Evolutionary conservation across 2,888 invertebrate genomes (phyloP).

Genomic region (Aporophyla nigra): DNA sequence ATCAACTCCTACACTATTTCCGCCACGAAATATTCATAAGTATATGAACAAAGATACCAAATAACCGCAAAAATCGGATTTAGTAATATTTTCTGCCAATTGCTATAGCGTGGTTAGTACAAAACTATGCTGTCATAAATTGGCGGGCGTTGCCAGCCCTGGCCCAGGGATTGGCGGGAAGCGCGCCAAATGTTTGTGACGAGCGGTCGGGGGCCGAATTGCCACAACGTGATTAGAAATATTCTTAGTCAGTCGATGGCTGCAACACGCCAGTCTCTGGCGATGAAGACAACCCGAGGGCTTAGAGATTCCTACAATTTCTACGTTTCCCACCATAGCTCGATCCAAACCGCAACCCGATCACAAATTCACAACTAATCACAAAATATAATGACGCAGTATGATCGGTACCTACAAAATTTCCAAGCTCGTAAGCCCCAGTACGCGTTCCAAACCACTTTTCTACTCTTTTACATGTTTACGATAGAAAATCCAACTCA

Average conservation of each 20-base stretch:
- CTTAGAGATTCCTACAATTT: constrained; percentile 22
- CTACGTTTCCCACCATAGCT: not conserved
- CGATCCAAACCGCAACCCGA: not conserved
- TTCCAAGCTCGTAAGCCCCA: not conserved
- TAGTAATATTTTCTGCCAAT: constrained; percentile 28
- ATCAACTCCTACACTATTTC: not conserved
- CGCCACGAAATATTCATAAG: not conserved
- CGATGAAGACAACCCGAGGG: constrained; percentile 25
- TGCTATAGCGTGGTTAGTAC: constrained; percentile 22
- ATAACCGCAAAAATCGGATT: constrained; percentile 14
- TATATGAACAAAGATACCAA: constrained; percentile 1
- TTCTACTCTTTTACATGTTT: not conserved
- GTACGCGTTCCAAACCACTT: not conserved
- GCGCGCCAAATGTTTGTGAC: constrained; percentile 86
- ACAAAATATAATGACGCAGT: not conserved
- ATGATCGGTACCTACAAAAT: not conserved
- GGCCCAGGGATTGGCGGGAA: constrained; percentile 77
- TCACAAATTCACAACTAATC: constrained; percentile 10
- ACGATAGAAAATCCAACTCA: not conserved
- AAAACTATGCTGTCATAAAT: constrained; percentile 38
- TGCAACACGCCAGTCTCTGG: constrained; percentile 36
- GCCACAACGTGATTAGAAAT: constrained; percentile 84
- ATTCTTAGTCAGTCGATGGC: constrained; percentile 58
- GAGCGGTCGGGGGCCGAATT: constrained; percentile 73
- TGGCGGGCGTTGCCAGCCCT: constrained; percentile 63